A percentile compares a stretch with the other conserved stretches of the same genome.
phyloP scores from a whole-genome alignment of 2,113 vertebrate genomes.

The Trachemys scripta region DNA sequence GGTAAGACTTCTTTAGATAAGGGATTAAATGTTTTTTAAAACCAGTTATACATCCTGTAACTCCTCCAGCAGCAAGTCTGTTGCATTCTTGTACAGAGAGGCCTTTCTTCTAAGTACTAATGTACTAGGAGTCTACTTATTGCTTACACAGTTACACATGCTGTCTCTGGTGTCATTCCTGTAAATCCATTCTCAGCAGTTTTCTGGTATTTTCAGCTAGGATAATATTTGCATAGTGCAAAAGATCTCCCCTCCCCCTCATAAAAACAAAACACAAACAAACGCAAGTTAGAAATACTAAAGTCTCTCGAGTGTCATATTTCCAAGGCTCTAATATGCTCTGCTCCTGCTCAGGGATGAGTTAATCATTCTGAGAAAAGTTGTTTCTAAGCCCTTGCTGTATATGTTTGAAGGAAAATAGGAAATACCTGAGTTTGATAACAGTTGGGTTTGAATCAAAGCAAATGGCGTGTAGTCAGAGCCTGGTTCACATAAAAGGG shows the following conservation, averaged over 20 bases:
- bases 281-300: not conserved
- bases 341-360: not conserved
- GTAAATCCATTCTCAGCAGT: conserved; percentile 18
- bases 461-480: not conserved
- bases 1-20: not conserved
- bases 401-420: conserved; percentile 46
- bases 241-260: not conserved
- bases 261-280: conserved; percentile 23
- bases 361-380: conserved; percentile 13
- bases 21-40: not conserved
- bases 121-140: not conserved
- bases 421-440: conserved; percentile 24
- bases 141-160: not conserved
- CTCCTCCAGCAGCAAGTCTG: not conserved
- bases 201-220: conserved; percentile 8
- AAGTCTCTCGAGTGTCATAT: not conserved
- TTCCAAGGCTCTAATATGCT: not conserved
- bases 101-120: not conserved
- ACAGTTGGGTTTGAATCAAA: conserved; percentile 27
- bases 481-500: conserved; percentile 57
- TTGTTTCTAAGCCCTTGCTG: not conserved
- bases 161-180: not conserved
- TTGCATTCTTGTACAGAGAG: not conserved
- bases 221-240: not conserved
- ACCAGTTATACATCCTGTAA: not conserved